Conservation (phyloP, 2,888 invertebrate genomes). For the Caenorhabditis macrosperma region DNA sequence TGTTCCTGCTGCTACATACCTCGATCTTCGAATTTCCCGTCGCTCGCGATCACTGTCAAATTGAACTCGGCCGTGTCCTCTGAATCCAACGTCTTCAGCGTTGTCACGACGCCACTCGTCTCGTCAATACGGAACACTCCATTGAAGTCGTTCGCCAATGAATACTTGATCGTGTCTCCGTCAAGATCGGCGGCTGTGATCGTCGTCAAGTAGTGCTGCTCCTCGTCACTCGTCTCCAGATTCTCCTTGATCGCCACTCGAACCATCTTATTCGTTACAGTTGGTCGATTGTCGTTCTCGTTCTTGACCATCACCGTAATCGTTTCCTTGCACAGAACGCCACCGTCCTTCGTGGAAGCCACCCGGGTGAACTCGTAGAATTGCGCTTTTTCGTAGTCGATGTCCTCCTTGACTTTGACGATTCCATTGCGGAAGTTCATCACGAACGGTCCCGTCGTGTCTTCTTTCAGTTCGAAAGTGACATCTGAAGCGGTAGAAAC, state of each 20-base stretch:
- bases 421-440: constrained; percentile 54
- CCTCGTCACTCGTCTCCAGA: constrained; percentile 56
- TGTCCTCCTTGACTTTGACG: constrained; percentile 33
- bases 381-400: constrained; percentile 42
- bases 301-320: constrained; percentile 73
- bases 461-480: constrained; percentile 14
- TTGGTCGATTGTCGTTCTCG: constrained; percentile 81
- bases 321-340: constrained; percentile 18
- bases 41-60: constrained; percentile 80
- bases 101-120: constrained; percentile 89
- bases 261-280: constrained; percentile 54
- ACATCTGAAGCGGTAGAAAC: background rate
- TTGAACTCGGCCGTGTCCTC: constrained; percentile 85
- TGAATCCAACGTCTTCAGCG: constrained; percentile 91
- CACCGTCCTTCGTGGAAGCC: background rate
- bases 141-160: constrained; percentile 81
- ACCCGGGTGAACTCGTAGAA: constrained; percentile 22
- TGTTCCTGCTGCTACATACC: too few species aligned
- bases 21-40: constrained; percentile 80
- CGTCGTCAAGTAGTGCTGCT: constrained; percentile 63
- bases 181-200: constrained; percentile 70
- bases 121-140: constrained; percentile 88
- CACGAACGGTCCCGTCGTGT: constrained; percentile 16
- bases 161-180: constrained; percentile 10
- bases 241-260: constrained; percentile 69